phyloP scores from a whole-genome alignment of 2,797 vertebrate species.

The Pristis pectinata region DNA sequence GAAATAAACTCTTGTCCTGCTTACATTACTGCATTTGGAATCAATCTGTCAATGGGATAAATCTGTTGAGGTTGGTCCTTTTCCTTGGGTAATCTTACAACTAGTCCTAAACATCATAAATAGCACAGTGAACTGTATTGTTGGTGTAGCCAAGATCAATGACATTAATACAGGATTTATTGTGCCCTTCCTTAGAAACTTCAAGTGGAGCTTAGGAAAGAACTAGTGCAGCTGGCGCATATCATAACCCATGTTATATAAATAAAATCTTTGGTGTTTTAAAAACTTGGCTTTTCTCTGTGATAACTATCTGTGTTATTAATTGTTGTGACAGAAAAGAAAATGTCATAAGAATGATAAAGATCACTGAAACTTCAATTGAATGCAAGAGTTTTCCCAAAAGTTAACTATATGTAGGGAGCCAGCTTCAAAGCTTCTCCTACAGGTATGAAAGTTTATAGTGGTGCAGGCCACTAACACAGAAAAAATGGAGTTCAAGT shows the following conservation, averaged over 20 bases:
- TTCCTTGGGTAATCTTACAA: background rate
- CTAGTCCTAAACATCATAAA: background rate
- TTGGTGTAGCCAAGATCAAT: background rate
- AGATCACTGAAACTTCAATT: background rate
- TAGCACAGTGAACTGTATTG: background rate
- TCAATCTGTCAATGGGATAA: background rate
- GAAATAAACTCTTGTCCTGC: background rate
- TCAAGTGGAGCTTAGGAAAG: background rate
- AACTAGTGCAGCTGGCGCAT: background rate
- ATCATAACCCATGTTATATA: conserved; percentile 21
- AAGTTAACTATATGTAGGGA: background rate
- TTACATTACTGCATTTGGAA: background rate
- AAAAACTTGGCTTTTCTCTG: conserved; percentile 2
- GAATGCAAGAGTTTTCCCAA: background rate
- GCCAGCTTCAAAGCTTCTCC: background rate
- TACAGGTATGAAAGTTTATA: background rate
- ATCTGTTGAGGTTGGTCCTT: background rate
- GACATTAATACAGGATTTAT: background rate
- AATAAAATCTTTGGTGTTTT: conserved; percentile 8
- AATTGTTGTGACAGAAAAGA: conserved; percentile 15
- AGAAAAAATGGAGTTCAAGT: background rate
- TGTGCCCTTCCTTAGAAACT: background rate
- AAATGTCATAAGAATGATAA: conserved; percentile 27
- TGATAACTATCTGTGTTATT: conserved; percentile 28
- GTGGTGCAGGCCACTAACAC: background rate